Evolutionary conservation across 2,888 invertebrate species (phyloP).

Genomic region (Lithophane semibrunnea): DNA sequence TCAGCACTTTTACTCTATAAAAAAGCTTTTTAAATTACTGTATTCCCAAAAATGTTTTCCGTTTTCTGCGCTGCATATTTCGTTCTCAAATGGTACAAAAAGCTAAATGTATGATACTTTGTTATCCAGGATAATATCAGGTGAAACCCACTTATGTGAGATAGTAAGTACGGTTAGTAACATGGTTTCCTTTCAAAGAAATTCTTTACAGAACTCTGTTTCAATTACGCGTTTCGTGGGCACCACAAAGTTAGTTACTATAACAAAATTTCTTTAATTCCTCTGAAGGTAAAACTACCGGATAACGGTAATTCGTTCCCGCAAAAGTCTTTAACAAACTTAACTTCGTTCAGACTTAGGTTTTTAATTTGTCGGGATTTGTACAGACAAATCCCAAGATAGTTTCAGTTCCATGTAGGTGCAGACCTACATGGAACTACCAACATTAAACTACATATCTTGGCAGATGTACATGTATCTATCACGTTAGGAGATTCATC

Average conservation of each 20-base stretch:
- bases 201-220: constrained; percentile 6
- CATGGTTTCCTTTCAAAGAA: constrained; percentile 29
- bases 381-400: neutral
- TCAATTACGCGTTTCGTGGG: constrained; percentile 25
- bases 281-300: constrained; percentile 20
- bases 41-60: neutral
- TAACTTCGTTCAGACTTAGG: neutral
- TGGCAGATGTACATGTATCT: neutral
- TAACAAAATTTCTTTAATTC: constrained; percentile 40
- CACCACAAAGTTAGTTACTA: constrained; percentile 34
- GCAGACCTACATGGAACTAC: neutral
- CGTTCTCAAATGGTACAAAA: neutral
- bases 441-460: neutral
- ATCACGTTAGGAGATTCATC: neutral
- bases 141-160: neutral
- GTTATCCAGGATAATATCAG: constrained; percentile 1
- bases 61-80: neutral
- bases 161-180: neutral
- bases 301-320: constrained; percentile 17
- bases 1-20: neutral
- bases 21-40: neutral
- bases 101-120: neutral
- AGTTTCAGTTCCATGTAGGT: too few relatives aligned
- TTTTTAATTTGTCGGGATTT: neutral
- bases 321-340: constrained; percentile 9